Base-by-base conservation (phyloP, 2,113 vertebrate genomes). In the Oplegnathus fasciatus region DNA sequence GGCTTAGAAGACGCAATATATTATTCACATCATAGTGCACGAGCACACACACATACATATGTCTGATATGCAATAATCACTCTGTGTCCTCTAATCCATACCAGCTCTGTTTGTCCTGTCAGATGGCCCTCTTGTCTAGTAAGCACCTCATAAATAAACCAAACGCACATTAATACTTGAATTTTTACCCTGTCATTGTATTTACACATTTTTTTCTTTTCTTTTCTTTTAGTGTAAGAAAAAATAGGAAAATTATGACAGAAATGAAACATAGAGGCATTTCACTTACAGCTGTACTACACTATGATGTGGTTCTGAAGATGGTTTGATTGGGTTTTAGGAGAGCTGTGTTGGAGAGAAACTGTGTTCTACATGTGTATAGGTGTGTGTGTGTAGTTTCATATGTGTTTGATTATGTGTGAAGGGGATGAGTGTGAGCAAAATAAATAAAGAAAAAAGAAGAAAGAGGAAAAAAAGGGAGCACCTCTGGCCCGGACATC, bases 71-170 rank as follows among this genome's bases (percentile, higher is more conserved):
- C 44, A 71, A 58, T 75, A n/a, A 71, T 70, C 44, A 68, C 62
- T 55, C 55, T 75, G 64, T 1, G 13, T 62, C 32, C 65, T 70
- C 40, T 77, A 60, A 70, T 68, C 62, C 28, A 54, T 24, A 55
- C 6, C 40, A 42, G 40, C 66, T 65, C 48, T 24, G 26, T 46
- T 57, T 81, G 28, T 48, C 10, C 17, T 62, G 30, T 68, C 54
- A 30, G 62, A 67, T 44, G 55, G 7, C 9, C 60, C 34, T n/a
- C 18, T 30, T 44, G 2, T 75, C 18, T 10, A 37, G 6, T 5
- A 40, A 66, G 44, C 9, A 44, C 5, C 28, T 60, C 1, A 50
- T 26, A 44, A 67, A 54, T 42, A 64, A 80, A 68, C 14, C 14
- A 50, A 30, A 65, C 3, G 2, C 61, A 58, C 28, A 32, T 46